Evolutionary conservation across 2,113 vertebrate species (phyloP), one percentile per base, ranked within the genome.

Genomic region (Syngnathoides biaculeatus): DNA sequence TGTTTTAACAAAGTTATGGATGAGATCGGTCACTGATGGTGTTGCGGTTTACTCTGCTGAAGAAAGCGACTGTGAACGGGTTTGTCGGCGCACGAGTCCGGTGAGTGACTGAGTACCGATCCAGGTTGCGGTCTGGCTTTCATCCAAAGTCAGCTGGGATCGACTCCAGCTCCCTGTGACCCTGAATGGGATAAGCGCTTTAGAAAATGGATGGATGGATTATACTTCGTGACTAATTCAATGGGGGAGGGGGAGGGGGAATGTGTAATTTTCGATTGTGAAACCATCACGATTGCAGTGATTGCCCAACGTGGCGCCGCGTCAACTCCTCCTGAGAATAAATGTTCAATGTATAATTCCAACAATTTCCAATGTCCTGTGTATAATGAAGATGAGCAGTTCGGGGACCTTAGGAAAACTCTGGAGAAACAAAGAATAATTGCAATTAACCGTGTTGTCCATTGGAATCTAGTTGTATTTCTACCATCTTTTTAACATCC

Each of bases 401-500:
- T 55, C 26, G 13, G 24, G 24, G 52, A 55, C 11, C 52, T 55
- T 22, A 14, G 10, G 24, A 55, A 55, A 52, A 22, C 8, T 47
- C 19, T 47, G 48, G 20, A n/a, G n/a, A 22, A 22, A 52, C 48
- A 52, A 22, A 9, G n/a, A 52, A 22, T 22, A 59, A 15, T 19
- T 17, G 45, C 45, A 47, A 20, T 19, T 47, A 17, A 17, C 67
- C 40, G 56, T 66, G 66, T 68, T 74, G 42, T 55, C 22, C n/a
- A 70, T 71, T 73, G 24, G 64, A 69, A 39, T 73, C 68, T 65
- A 65, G 45, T 65, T 62, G 20, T 40, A 50, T 45, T 67, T 57
- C 38, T 50, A 15, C 45, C 47, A 55, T 80, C 40, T 12, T 42
- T 42, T 42, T 42, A 19, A 47, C 45, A 52, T 13, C 57, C 65